Base-by-base conservation (phyloP, 1,140 invertebrate species). In the Aphelinus certus region DNA sequence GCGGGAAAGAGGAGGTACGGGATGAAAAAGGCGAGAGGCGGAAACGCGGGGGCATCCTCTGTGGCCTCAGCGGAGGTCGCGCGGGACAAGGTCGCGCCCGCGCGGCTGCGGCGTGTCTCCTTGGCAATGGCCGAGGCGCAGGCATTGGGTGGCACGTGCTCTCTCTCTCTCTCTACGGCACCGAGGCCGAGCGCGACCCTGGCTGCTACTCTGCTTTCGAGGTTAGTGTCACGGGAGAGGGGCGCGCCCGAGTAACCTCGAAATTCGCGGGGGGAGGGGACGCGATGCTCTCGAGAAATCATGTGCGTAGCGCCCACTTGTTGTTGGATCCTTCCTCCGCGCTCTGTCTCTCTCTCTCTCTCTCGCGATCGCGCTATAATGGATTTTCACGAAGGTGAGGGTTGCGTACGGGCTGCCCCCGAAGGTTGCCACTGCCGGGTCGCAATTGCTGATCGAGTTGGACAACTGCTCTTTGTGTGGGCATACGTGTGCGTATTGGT, bases 41-140 rank as follows among this genome's bases (percentile, higher is more conserved):
- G 26, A 26, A 26, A 26, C 26, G 26, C 26, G 26, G 26, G 26
- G 26, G 26, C 26, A 26, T 26, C 26, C 26, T 26, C 26, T 26
- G 26, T 26, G 26, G 26, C 26, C 26, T 26, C 26, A 26, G 26
- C 26, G 26, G 26, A 26, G 26, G 26, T 26, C 26, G 26, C 86
- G 86, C 83, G 86, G 85, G 86, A 86, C 86, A 87, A 88, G 86
- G 85, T 86, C 86, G 84, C 79, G 79, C 3, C n/a, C 42, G 9
- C 26, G 26, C 26, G 26, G 26, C 26, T 26, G 26, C 26, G 26
- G 26, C 26, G 42, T 5, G 86, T 86, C 79, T 81, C 85, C 86
- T 74, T 86, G 80, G 85, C 83, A 85, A 87, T 85, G 80, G 77
- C 77, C 57, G 64, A 45, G n/a, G 9, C 51, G 51, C 51, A 9